A percentile compares a stretch with the other conserved stretches of the same genome.
Evolutionary conservation across 2,797 vertebrate species (phyloP).

Genomic region (Orestias chungarensis): DNA sequence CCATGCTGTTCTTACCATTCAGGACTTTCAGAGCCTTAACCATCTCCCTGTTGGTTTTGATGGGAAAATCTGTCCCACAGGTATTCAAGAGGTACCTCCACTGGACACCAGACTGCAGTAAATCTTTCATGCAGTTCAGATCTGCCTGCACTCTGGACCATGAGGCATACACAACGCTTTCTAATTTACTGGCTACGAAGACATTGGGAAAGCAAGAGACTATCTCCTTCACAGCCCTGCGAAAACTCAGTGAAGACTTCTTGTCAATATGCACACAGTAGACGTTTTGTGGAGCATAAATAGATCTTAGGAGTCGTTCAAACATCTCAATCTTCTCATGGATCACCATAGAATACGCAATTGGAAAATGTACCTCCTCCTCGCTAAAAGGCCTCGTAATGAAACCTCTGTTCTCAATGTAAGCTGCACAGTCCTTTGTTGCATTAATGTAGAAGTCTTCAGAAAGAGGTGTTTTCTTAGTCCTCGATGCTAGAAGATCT

Average conservation of each 20-base stretch:
- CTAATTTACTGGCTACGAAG: slow-evolving; percentile 82
- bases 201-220: slow-evolving; percentile 86
- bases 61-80: slow-evolving; percentile 87
- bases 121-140: slow-evolving; percentile 87
- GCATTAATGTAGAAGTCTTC: slow-evolving; percentile 77
- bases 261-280: slow-evolving; percentile 87
- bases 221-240: slow-evolving; percentile 74
- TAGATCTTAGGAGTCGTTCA: slow-evolving; percentile 82
- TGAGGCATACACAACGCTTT: slow-evolving; percentile 82
- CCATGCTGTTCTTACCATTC: slow-evolving; percentile 85
- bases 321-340: slow-evolving; percentile 89
- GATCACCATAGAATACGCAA: slow-evolving; percentile 89
- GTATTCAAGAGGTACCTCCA: slow-evolving; percentile 89
- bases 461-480: slow-evolving; percentile 22
- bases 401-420: slow-evolving; percentile 71
- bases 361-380: slow-evolving; percentile 83
- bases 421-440: slow-evolving; percentile 80
- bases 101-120: slow-evolving; percentile 74
- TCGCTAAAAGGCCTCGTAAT: slow-evolving; percentile 73
- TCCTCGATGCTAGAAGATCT: slow-evolving; percentile 61
- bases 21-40: slow-evolving; percentile 77
- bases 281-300: slow-evolving; percentile 87
- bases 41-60: slow-evolving; percentile 88
- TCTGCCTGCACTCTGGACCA: slow-evolving; percentile 89
- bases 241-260: slow-evolving; percentile 78